Base-by-base conservation (phyloP, 2,113 vertebrate species). In the Callaeas wilsoni region DNA sequence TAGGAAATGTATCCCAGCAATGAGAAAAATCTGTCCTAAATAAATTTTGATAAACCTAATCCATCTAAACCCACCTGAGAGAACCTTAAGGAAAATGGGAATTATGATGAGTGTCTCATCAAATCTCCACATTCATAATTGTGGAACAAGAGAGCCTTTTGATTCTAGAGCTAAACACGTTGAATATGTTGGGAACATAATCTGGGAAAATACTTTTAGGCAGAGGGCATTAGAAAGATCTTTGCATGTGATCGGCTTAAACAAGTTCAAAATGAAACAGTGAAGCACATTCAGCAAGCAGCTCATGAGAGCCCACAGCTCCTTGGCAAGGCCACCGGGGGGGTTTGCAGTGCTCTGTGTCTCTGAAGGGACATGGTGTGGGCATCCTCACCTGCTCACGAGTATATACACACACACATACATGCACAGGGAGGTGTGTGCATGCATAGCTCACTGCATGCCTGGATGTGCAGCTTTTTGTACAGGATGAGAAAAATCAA, bases 121-220 rank as follows among this genome's bases (percentile, higher is more conserved):
- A 84, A 94, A 90, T 71, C 70, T 83, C 74, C 89, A 70, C 70
- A 92, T 87, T 93, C 49, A 46, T 81, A 82, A 59, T 35, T 59
- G 44, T 19, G n/a, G 75, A 91, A 96, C 96, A 97, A 92, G 80
- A 79, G 60, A 77, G 19, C 73, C 93, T 94, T 97, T 95, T 97
- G 53, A 97, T 95, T 92, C 47, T 69, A 80, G 49, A 81, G 42
- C 85, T 93, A 68, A 96, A 87, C 75, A 79, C 21, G 3, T 78
- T 83, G 68, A 89, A 74, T 80, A 67, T 55, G 63, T 67, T 49
- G 26, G 81, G 92, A 95, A 84, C 2, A 2, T 95, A 94, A 94
- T 91, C 92, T 93, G 89, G 75, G 92, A 94, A 97, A 97, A 93
- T 71, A 71, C 71, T 92, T 89, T 64, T 35, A 89, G 87, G 75